These are phyloP conservation scores for Cebus imitator DNA, from an alignment of 2,113 vertebrate genomes.

Conservation along the genomic window DNA sequence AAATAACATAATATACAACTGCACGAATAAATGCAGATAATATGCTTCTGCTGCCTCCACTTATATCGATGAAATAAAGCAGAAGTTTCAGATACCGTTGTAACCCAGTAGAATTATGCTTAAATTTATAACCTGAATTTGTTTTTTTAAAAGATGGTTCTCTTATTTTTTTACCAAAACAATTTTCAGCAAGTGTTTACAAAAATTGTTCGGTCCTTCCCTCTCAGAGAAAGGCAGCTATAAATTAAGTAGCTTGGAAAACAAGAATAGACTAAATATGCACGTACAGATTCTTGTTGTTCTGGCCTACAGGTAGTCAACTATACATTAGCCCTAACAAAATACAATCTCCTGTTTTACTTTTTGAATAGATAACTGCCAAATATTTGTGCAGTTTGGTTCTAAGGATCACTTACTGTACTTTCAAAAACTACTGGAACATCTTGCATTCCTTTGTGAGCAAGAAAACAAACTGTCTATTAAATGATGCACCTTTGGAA, in stretches of 20 bases:
- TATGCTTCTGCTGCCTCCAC: not conserved
- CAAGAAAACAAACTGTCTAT: slow-evolving; percentile 29
- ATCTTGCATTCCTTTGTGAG: not conserved
- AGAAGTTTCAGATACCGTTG: not conserved
- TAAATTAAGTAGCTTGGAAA: slow-evolving; percentile 5
- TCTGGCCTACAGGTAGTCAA: not conserved
- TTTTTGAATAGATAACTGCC: not conserved
- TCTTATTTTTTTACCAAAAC: slow-evolving; percentile 42
- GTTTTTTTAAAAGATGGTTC: slow-evolving; percentile 19
- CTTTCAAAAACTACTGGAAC: not conserved
- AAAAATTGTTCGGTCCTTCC: slow-evolving; percentile 1
- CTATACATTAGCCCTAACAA: not conserved
- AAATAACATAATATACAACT: not conserved
- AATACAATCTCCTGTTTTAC: not conserved
- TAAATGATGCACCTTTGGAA: slow-evolving; percentile 28
- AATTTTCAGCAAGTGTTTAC: not conserved
- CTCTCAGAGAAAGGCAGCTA: slow-evolving; percentile 10
- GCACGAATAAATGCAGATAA: not conserved
- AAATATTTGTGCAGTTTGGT: not conserved
- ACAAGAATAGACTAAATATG: not conserved
- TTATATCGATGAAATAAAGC: slow-evolving; percentile 5
- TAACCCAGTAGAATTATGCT: not conserved
- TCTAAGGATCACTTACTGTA: not conserved
- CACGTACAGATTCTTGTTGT: not conserved
- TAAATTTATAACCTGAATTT: slow-evolving; percentile 21